A percentile compares a stretch with the other conserved stretches of the same genome.
Evolutionary conservation across 1,140 invertebrate species (phyloP).

Genomic region (Anoplophora glabripennis): DNA sequence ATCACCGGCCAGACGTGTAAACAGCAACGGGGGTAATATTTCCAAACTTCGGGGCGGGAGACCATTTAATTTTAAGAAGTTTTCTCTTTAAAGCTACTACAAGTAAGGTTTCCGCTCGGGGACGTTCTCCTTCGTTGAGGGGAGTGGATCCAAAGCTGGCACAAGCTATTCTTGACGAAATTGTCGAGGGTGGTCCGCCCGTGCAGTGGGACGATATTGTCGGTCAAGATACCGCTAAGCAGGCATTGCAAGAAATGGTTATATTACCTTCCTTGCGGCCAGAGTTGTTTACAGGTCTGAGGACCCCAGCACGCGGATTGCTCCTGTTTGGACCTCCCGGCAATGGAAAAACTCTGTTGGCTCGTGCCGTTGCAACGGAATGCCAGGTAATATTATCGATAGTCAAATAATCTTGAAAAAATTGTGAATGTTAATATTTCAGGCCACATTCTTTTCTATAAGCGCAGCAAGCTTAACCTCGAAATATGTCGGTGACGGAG

Average conservation of each 20-base stretch:
- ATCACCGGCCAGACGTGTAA: slow-evolving; percentile 55
- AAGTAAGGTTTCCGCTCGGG: slow-evolving; percentile 17
- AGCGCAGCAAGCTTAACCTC: slow-evolving; percentile 97
- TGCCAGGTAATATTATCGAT: slow-evolving; percentile 53
- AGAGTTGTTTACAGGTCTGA: slow-evolving; percentile 89
- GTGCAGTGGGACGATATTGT: slow-evolving; percentile 94
- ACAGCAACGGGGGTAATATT: slow-evolving; percentile 21
- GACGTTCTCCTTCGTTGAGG: slow-evolving; percentile 56
- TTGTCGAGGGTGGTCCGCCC: slow-evolving; percentile 69
- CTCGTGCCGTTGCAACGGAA: slow-evolving; percentile 87
- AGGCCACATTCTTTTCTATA: slow-evolving; percentile 95
- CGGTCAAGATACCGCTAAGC: slow-evolving; percentile 85
- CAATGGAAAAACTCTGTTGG: slow-evolving; percentile 85
- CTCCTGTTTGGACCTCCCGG: slow-evolving; percentile 95
- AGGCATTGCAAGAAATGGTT: slow-evolving; percentile 96
- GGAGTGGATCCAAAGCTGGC: slow-evolving; percentile 89
- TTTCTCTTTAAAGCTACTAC: slow-evolving; percentile 13
- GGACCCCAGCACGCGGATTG: slow-evolving; percentile 85
- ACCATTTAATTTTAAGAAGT: slow-evolving; percentile 3
- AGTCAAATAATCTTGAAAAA: neutral
- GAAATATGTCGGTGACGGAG: slow-evolving; percentile 96
- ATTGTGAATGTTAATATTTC: slow-evolving; percentile 11
- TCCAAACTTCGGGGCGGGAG: neutral
- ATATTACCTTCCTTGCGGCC: slow-evolving; percentile 93
- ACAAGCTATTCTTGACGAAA: slow-evolving; percentile 74